phyloP scores from a whole-genome alignment of 2,113 vertebrate species.

The Buteo buteo region DNA sequence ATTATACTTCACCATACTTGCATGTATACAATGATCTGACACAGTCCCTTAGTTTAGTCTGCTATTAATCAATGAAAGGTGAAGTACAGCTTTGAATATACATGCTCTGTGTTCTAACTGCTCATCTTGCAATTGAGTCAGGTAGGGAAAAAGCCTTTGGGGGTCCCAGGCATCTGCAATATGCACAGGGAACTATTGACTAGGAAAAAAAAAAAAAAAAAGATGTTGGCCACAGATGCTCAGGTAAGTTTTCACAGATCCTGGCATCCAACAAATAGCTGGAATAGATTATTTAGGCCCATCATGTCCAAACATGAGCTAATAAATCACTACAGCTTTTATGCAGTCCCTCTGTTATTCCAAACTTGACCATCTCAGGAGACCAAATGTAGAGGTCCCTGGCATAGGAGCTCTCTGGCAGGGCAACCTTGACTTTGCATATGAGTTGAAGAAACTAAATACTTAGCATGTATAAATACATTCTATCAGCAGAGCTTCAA shows the following conservation, averaged over 20 bases:
- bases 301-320: background rate
- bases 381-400: background rate
- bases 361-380: background rate
- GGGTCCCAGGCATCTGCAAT: background rate
- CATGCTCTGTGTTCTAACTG: background rate
- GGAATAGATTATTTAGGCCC: background rate
- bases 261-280: background rate
- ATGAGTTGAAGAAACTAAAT: background rate
- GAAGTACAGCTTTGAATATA: background rate
- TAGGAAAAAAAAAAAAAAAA: background rate
- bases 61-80: background rate
- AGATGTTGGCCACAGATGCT: background rate
- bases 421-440: background rate
- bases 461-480: background rate
- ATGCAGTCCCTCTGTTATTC: background rate
- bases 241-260: background rate
- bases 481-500: background rate
- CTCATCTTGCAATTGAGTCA: background rate
- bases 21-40: background rate
- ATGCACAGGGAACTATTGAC: background rate
- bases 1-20: background rate
- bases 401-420: background rate
- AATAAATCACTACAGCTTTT: background rate
- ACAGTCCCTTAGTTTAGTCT: background rate
- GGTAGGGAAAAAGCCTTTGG: background rate